A percentile compares a stretch with the other conserved stretches of the same genome.
Conservation (phyloP, 2,113 vertebrate species). For the Misgurnus anguillicaudatus region DNA sequence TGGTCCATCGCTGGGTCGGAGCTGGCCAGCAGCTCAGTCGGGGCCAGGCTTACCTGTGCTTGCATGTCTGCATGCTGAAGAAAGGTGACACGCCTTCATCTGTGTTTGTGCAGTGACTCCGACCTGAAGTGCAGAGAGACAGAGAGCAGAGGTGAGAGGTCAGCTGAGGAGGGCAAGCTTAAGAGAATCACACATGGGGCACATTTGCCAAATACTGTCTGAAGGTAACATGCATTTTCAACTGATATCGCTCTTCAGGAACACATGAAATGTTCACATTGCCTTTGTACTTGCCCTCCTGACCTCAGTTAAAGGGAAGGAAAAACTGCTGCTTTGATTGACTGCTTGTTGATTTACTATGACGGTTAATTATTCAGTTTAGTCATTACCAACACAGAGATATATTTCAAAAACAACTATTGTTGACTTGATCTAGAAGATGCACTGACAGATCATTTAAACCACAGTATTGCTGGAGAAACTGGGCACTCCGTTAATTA, state of each 20-base stretch:
- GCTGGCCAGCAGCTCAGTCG: constrained; percentile 62
- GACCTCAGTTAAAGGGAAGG: constrained; percentile 31
- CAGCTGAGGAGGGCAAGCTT: constrained; percentile 59
- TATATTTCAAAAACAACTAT: constrained; percentile 34
- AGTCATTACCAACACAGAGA: constrained; percentile 27
- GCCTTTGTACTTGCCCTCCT: constrained; percentile 42
- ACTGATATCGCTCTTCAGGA: constrained; percentile 54
- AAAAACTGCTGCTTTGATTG: constrained; percentile 22
- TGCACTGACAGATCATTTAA: constrained; percentile 5
- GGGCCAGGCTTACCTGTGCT: constrained; percentile 72
- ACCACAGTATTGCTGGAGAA: not conserved
- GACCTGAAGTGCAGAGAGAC: constrained; percentile 74
- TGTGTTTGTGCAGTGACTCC: constrained; percentile 62
- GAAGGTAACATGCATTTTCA: constrained; percentile 60
- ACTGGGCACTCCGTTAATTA: not conserved
- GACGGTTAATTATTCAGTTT: constrained; percentile 39
- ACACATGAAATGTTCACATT: constrained; percentile 42
- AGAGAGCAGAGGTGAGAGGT: constrained; percentile 70
- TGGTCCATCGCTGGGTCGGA: constrained; percentile 59
- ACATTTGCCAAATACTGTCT: constrained; percentile 67
- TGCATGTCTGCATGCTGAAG: constrained; percentile 67
- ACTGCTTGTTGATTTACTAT: constrained; percentile 30
- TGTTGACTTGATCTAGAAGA: constrained; percentile 38
- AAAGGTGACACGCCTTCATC: constrained; percentile 57
- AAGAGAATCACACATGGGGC: constrained; percentile 65